Percentiles rank a stretch among this genome's conserved stretches.
Conservation (phyloP, 1,140 invertebrate genomes). For the Anthonomus grandis region DNA sequence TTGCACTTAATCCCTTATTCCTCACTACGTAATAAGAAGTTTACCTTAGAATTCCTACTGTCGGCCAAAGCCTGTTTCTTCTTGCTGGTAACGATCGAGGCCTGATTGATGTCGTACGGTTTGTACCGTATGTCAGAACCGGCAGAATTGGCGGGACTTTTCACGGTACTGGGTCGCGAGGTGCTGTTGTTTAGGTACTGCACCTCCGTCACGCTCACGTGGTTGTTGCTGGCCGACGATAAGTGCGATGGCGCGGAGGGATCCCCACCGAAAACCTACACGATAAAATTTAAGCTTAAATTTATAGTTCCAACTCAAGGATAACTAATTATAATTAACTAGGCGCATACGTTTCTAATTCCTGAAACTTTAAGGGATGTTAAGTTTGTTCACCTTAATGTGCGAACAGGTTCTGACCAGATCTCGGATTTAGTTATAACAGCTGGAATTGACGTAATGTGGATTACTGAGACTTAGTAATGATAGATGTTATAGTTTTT, state of each 20-base stretch:
- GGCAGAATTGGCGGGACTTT: conserved; percentile 55
- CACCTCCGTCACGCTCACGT: conserved; percentile 45
- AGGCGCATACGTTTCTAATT: too few relatives aligned
- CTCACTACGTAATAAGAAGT: too few relatives aligned
- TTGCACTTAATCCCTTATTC: too few relatives aligned
- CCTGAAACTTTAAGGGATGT: too few relatives aligned
- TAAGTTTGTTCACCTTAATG: too few relatives aligned
- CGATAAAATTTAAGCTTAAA: background rate
- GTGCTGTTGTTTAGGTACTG: conserved; percentile 48
- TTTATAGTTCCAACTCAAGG: too few relatives aligned
- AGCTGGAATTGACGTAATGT: too few relatives aligned
- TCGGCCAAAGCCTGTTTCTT: conserved; percentile 48
- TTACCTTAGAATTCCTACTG: conserved; percentile 50
- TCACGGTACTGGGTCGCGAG: conserved; percentile 52
- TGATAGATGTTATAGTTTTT: too few relatives aligned
- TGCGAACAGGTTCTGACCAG: too few relatives aligned
- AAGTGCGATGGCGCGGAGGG: conserved; percentile 26
- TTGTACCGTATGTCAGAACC: conserved; percentile 65
- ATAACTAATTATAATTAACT: too few relatives aligned
- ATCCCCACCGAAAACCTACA: conserved; percentile 48
- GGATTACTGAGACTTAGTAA: too few relatives aligned
- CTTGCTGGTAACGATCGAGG: conserved; percentile 53
- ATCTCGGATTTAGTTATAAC: too few relatives aligned
- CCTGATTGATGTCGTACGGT: conserved; percentile 67
- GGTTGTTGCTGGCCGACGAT: conserved; percentile 32